Base-by-base conservation (phyloP, 2,113 vertebrate species). In the Lathamus discolor region DNA sequence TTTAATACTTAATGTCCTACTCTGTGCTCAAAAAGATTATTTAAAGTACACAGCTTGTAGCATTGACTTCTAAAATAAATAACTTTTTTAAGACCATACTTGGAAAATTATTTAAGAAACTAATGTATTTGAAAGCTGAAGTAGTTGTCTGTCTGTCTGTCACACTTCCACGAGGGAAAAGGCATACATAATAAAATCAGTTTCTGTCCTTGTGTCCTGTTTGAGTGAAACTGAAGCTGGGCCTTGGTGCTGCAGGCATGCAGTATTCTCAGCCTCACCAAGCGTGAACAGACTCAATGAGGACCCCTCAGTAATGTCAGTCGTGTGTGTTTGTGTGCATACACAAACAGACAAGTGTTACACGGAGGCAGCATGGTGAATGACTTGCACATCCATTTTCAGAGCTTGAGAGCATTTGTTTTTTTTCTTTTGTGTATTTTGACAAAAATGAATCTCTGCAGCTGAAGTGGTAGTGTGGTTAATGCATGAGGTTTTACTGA, bases 281-380 rank as follows among this genome's bases (percentile, higher is more conserved):
- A 55, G 54, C 0, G 0, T 44, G 27, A 51, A 10, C 24, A 13
- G 31, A 23, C 15, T 41, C 3, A 4, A 10, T 27, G 19, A 31
- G 43, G 54, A n/a, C 41, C 18, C 31, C 18, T 54, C 7, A 11
- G 33, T 55, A 51, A 19, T 0, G 2, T 24, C 54, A 48, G 15
- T n/a, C 1, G 0, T 14, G 5, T 14, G 4, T 27, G 12, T 43
- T 18, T 52, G 20, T 35, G 20, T 43, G 17, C 39, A 6, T 11
- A 17, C 13, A 15, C 6, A 27, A 9, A 31, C 4, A 2, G 9
- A 25, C 3, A 19, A 57, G 33, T 23, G 16, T 55, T 43, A 7
- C 2, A 19, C 12, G 28, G 37, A 14, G 11, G 39, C 55, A 39
- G 24, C n/a, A 9, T 31, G 35, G 67, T 41, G 62, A 31, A 37